phyloP scores from a whole-genome alignment of 1,140 invertebrate species.

The Phortica variegata region DNA sequence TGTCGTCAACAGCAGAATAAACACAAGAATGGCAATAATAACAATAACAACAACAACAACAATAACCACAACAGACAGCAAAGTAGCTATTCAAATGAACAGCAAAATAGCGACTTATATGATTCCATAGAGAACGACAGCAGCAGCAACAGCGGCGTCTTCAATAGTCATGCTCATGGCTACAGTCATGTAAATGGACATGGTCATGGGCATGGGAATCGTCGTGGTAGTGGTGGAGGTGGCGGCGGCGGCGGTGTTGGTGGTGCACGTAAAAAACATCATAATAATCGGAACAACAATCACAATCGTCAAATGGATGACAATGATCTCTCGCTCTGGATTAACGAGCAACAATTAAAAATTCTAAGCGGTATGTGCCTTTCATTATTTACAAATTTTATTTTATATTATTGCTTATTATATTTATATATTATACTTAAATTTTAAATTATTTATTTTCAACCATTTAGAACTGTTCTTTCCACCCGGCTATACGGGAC shows the following conservation, averaged over 20 bases:
- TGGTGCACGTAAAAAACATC: constrained; percentile 12
- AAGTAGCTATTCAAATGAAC: constrained; percentile 33
- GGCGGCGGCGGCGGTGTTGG: constrained; percentile 10
- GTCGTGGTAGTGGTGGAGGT: constrained; percentile 30
- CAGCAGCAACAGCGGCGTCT: constrained; percentile 1
- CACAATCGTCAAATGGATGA: constrained; percentile 29
- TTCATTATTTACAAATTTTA: neutral
- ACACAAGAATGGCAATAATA: constrained; percentile 1
- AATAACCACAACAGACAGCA: constrained; percentile 27
- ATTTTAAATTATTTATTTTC: neutral
- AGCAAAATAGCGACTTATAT: constrained; percentile 24
- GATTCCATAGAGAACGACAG: constrained; percentile 28
- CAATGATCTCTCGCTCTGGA: constrained; percentile 78
- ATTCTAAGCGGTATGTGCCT: constrained; percentile 75
- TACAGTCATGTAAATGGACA: neutral
- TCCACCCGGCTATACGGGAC: constrained; percentile 62
- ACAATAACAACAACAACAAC: constrained; percentile 35
- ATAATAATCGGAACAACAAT: constrained; percentile 25
- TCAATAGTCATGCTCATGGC: constrained; percentile 1
- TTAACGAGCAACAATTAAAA: constrained; percentile 84
- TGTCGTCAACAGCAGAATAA: constrained; percentile 31
- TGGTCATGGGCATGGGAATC: constrained; percentile 14
- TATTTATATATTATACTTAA: neutral
- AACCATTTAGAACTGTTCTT: constrained; percentile 44
- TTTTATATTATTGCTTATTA: neutral